phyloP scores from a whole-genome alignment of 2,888 invertebrate species.

The Pachymerium ferrugineum region DNA sequence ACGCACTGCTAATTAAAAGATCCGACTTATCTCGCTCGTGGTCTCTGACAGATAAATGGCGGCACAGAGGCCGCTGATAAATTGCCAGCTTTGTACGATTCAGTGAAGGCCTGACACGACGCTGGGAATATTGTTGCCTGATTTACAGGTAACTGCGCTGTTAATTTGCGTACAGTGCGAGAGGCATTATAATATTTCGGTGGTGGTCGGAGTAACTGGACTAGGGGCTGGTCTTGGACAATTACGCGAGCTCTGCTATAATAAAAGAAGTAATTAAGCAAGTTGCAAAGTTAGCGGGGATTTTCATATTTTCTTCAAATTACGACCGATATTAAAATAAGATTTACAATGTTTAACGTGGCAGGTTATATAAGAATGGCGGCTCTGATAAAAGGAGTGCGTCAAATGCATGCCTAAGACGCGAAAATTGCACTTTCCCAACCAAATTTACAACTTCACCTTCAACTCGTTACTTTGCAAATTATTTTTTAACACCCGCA shows the following conservation, averaged over 20 bases:
- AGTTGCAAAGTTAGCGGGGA: slow-evolving; percentile 25
- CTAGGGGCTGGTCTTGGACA: slow-evolving; percentile 20
- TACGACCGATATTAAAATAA: slow-evolving; percentile 26
- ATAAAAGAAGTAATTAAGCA: slow-evolving; percentile 27
- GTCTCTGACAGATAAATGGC: slow-evolving; percentile 31
- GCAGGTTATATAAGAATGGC: slow-evolving; percentile 1
- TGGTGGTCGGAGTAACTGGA: slow-evolving; percentile 19
- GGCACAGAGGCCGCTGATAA: not conserved
- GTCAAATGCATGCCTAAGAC: slow-evolving; percentile 15
- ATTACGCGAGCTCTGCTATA: slow-evolving; percentile 28
- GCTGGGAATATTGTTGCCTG: slow-evolving; percentile 17
- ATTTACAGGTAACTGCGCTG: slow-evolving; percentile 30
- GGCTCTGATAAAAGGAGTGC: not conserved
- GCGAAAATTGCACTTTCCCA: not conserved
- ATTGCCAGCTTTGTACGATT: slow-evolving; percentile 4
- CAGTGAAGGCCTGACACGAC: slow-evolving; percentile 27
- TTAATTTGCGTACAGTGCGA: slow-evolving; percentile 29
- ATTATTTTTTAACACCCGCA: too few relatives aligned
- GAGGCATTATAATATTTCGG: slow-evolving; percentile 20
- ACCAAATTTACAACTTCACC: not conserved
- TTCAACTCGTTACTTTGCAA: not conserved
- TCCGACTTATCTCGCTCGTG: slow-evolving; percentile 28
- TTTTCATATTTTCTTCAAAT: slow-evolving; percentile 29
- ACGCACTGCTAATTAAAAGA: slow-evolving; percentile 31
- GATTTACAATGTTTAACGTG: not conserved